A percentile compares a stretch with the other conserved stretches of the same genome.
Evolutionary conservation across 1,140 invertebrate species (phyloP).

Genomic region (Zeugodacus cucurbitae): DNA sequence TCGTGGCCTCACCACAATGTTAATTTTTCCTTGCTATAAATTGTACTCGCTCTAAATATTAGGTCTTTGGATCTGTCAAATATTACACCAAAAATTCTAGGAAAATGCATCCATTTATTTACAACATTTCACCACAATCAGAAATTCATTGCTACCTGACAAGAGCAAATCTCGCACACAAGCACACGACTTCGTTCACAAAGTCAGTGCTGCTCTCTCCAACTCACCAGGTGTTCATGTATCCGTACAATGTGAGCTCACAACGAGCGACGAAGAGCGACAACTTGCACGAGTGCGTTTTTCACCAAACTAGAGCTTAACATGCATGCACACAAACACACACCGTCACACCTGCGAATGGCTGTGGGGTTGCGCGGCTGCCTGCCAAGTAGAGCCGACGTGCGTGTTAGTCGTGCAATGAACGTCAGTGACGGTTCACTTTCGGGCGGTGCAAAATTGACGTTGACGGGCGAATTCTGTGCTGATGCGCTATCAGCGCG

Average conservation of each 20-base stretch:
- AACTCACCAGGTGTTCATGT: neutral
- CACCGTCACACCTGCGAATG: neutral
- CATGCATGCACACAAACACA: neutral
- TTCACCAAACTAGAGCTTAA: neutral
- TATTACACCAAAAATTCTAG: neutral
- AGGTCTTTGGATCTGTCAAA: too few relatives aligned
- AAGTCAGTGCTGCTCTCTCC: neutral
- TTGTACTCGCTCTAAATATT: too few relatives aligned
- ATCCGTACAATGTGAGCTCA: neutral
- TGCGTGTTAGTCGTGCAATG: constrained; percentile 28
- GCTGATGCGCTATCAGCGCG: neutral
- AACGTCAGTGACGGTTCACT: constrained; percentile 34
- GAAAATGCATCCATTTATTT: neutral
- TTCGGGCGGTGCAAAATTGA: constrained; percentile 16
- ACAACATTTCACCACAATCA: neutral
- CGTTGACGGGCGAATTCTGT: neutral
- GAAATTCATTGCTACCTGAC: neutral
- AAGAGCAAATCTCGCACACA: neutral
- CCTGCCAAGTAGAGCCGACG: constrained; percentile 11
- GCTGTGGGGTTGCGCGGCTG: neutral
- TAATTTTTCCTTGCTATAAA: too few relatives aligned
- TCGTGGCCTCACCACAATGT: too few relatives aligned
- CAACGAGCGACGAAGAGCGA: neutral
- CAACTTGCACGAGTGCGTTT: neutral
- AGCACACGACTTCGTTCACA: neutral